These are phyloP conservation scores for Acrocephalus arundinaceus DNA, from an alignment of 2,113 vertebrate genomes.

Conservation along the genomic window DNA sequence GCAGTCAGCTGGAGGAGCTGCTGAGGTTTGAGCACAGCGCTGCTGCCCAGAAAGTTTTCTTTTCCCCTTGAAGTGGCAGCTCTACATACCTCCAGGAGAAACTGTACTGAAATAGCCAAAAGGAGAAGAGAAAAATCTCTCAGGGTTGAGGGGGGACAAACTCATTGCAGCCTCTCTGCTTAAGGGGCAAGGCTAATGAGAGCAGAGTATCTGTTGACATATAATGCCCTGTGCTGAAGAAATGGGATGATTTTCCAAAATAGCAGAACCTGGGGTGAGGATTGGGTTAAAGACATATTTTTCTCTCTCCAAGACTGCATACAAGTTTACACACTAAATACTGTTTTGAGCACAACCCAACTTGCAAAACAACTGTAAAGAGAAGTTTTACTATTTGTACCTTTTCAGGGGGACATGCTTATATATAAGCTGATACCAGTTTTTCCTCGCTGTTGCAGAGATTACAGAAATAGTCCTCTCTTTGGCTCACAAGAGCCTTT, in stretches of 20 bases:
- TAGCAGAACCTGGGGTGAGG: background rate
- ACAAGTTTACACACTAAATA: background rate
- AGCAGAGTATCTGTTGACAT: background rate
- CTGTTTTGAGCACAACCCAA: background rate
- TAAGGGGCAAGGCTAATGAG: background rate
- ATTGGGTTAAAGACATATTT: background rate
- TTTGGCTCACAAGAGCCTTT: background rate
- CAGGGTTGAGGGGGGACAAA: background rate
- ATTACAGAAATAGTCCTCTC: background rate
- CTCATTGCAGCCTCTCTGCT: background rate
- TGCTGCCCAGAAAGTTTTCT: background rate
- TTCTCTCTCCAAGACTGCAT: background rate
- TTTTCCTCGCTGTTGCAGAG: background rate
- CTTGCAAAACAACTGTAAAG: background rate
- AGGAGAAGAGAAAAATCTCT: background rate
- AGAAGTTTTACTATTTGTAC: background rate
- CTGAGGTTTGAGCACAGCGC: accelerated
- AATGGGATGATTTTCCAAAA: background rate
- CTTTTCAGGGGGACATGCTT: accelerated
- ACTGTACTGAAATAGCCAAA: background rate
- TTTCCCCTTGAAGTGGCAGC: background rate
- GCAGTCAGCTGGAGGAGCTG: background rate
- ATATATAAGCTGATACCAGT: background rate
- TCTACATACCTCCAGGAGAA: background rate
- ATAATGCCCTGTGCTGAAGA: background rate